A percentile compares a stretch with the other conserved stretches of the same genome.
Evolutionary conservation across 2,113 vertebrate genomes (phyloP).

Genomic region (Morone saxatilis): DNA sequence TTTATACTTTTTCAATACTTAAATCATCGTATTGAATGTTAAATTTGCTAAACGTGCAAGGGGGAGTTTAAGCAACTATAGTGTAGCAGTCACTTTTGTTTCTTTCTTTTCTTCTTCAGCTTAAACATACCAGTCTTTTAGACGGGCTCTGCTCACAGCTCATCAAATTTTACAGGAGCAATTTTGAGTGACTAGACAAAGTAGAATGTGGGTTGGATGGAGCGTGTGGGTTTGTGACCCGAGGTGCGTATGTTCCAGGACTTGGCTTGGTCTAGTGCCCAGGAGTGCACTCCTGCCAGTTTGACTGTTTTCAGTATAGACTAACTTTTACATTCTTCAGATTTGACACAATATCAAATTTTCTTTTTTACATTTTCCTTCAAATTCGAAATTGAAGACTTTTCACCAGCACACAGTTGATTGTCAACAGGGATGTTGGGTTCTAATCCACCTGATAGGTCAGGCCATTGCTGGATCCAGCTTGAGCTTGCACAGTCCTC

Average conservation of each 20-base stretch:
- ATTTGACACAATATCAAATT: conserved; percentile 76
- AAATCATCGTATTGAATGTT: background rate
- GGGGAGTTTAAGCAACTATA: background rate
- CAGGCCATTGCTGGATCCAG: background rate
- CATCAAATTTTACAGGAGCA: conserved; percentile 74
- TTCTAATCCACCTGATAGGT: background rate
- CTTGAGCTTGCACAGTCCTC: background rate
- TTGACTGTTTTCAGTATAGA: conserved; percentile 69
- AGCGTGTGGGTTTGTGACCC: conserved; percentile 77
- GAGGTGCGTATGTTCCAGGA: conserved; percentile 68
- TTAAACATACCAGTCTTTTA: conserved; percentile 47
- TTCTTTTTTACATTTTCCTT: conserved; percentile 32
- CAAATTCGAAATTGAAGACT: background rate
- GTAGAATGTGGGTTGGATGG: conserved; percentile 72
- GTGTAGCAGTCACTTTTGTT: conserved; percentile 19
- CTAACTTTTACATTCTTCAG: conserved; percentile 74
- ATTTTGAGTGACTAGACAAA: conserved; percentile 80
- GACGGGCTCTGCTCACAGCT: conserved; percentile 58
- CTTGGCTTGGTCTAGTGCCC: conserved; percentile 73
- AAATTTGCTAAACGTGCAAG: background rate
- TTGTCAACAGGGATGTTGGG: conserved; percentile 6
- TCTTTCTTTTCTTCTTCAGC: conserved; percentile 23
- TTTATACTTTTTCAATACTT: no score
- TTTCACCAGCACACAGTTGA: background rate
- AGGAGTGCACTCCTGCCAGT: conserved; percentile 70